These are phyloP conservation scores for Semicossyphus pulcher DNA, from an alignment of 2,113 vertebrate genomes.

Conservation along the genomic window DNA sequence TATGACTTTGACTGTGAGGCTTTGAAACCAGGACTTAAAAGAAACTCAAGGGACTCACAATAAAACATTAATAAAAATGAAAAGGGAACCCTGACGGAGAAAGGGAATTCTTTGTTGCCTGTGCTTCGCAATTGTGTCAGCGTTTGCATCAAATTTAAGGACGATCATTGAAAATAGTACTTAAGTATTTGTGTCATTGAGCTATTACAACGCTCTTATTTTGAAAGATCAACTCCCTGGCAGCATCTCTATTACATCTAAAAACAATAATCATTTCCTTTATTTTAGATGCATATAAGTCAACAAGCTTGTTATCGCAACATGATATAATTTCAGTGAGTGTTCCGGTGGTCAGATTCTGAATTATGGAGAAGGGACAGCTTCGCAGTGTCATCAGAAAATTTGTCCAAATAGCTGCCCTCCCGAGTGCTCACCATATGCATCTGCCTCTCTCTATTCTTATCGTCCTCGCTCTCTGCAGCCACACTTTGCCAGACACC, in stretches of 20 bases:
- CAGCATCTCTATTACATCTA: background rate
- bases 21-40: background rate
- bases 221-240: no score
- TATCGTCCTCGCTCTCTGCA: background rate
- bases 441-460: conserved; percentile 12
- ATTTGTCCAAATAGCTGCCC: background rate
- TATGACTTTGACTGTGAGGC: background rate
- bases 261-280: no score
- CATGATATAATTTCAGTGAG: background rate
- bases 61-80: background rate
- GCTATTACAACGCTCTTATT: no score
- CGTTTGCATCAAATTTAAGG: background rate
- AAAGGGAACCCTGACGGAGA: background rate
- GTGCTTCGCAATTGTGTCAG: background rate
- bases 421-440: background rate
- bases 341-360: background rate
- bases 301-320: background rate
- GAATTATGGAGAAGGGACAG: background rate
- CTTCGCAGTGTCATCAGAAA: background rate
- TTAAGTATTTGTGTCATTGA: no score
- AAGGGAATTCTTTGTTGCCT: background rate
- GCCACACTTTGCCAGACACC: conserved; percentile 1
- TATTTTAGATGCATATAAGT: no score
- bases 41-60: background rate
- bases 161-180: background rate